These are phyloP conservation scores for Coracopsis vasa DNA, from an alignment of 2,113 vertebrate genomes.

Conservation along the genomic window DNA sequence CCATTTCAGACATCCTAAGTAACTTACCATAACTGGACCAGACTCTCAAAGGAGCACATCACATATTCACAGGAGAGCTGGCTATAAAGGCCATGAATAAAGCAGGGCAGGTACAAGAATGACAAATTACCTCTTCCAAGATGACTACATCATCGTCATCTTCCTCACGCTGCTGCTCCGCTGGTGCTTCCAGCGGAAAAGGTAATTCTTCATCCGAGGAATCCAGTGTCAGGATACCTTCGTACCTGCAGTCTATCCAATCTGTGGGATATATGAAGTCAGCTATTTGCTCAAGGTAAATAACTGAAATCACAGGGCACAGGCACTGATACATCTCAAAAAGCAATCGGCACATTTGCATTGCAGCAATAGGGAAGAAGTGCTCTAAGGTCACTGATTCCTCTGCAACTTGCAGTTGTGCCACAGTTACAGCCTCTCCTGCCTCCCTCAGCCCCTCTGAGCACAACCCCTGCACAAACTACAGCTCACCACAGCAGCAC, in stretches of 20 bases:
- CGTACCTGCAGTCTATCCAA: conserved; percentile 71
- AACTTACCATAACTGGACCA: not conserved
- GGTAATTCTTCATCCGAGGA: conserved; percentile 90
- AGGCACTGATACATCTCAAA: not conserved
- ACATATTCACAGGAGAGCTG: not conserved
- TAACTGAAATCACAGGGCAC: not conserved
- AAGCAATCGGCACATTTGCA: not conserved
- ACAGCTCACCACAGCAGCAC: not conserved
- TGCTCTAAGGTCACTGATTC: not conserved
- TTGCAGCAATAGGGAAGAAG: not conserved
- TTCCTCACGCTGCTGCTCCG: conserved; percentile 74
- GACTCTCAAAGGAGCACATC: not conserved
- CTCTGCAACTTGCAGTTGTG: not conserved
- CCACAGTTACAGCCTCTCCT: not conserved
- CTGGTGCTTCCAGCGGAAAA: conserved; percentile 70
- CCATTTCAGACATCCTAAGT: not conserved
- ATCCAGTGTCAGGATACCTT: conserved; percentile 84
- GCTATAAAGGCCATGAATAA: not conserved
- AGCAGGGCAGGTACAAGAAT: not conserved
- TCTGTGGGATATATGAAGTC: not conserved
- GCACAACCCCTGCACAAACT: not conserved
- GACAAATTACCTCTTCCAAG: conserved; percentile 80
- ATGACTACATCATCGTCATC: conserved; percentile 83
- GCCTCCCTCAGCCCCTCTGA: not conserved
- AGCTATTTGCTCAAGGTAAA: not conserved